Base-by-base conservation (phyloP, 92 coral and sea anemone genomes). In the Hydrozoanthus gracilis region DNA sequence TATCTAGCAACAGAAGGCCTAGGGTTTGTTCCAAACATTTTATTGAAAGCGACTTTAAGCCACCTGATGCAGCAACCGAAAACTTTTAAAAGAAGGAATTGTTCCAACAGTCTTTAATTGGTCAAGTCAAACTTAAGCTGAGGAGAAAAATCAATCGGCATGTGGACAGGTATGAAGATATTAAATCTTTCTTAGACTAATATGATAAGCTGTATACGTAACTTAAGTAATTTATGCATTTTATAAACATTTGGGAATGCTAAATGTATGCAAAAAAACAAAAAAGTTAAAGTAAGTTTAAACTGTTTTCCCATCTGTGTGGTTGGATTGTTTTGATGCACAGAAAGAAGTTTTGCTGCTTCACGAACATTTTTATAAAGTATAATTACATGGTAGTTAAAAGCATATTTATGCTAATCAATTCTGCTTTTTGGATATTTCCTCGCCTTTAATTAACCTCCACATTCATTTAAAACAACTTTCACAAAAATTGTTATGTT, bases 11-110 rank as follows among this genome's bases (percentile, higher is more conserved):
- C 51, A 88, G 87, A 20, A 88, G n/a, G n/a, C n/a, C n/a, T n/a
- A n/a, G 91, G 86, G 91, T 88, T 67, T 82, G 91, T 71, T 88
- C 91, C 16, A 82, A 86, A 78, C 87, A 88, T 88, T 87, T 87
- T 78, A 47, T 0, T 16, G 86, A 78, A 55, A 62, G 79, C 8
- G 86, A 77, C 76, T 87, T 76, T 69, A 72, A 49, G 44, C 76
- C 86, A 3, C 89, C 89, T 47, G 89, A 87, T 78, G 20, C 51
- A 83, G 75, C 15, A 73, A 83, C 50, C 65, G 85, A 70, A 65
- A 50, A 17, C 88, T 27, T 35, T 60, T 86, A 49, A 86, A 76
- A 77, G 72, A 75, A 27, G 88, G 88, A 48, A 84, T 86, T n/a
- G 61, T 80, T 49, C 91, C 91, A 3, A 55, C 82, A 45, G 47